Conservation (phyloP, 2,797 vertebrate genomes). For the Amblyraja radiata region DNA sequence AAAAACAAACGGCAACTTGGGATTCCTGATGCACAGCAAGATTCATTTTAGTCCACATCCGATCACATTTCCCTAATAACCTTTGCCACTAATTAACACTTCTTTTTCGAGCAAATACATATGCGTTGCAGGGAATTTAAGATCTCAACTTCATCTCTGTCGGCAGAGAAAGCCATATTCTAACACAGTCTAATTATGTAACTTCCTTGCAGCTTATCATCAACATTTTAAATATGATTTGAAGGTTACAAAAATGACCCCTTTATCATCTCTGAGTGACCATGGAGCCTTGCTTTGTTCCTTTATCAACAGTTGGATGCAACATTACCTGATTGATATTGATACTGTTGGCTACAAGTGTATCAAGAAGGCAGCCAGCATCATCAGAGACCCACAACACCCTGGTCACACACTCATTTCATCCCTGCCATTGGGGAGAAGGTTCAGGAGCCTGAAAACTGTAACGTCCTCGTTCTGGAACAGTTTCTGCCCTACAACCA, state of each 20-base stretch:
- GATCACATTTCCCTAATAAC: not conserved
- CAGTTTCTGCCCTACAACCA: too few relatives aligned
- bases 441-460: too few relatives aligned
- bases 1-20: too few relatives aligned
- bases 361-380: too few relatives aligned
- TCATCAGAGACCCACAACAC: too few relatives aligned
- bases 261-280: not conserved
- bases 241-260: not conserved
- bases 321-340: too few relatives aligned
- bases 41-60: not conserved
- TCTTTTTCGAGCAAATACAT: not conserved
- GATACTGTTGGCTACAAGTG: too few relatives aligned
- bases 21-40: too few relatives aligned
- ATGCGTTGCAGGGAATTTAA: not conserved
- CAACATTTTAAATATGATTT: not conserved
- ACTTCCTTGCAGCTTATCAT: not conserved
- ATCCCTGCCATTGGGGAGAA: too few relatives aligned
- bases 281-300: not conserved
- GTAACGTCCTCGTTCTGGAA: too few relatives aligned
- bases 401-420: too few relatives aligned
- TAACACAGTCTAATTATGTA: not conserved
- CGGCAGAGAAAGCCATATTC: not conserved
- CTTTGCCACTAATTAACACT: not conserved
- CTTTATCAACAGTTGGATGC: not conserved
- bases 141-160: not conserved